These are phyloP conservation scores for Silurus meridionalis DNA, from an alignment of 2,113 vertebrate species.

Conservation along the genomic window DNA sequence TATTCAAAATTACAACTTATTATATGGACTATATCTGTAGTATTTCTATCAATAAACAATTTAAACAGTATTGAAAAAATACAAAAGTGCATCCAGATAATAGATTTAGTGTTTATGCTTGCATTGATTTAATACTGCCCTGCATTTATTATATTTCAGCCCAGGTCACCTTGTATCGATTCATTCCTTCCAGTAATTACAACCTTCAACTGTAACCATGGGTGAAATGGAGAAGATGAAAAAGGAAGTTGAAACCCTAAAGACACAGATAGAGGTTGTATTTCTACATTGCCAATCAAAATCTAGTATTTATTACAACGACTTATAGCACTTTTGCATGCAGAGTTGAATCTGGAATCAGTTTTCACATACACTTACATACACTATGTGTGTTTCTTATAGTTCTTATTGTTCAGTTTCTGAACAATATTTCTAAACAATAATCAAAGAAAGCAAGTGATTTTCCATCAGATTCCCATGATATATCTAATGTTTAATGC, in stretches of 20 bases:
- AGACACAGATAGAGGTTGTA: constrained; percentile 73
- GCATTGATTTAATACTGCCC: too few relatives aligned
- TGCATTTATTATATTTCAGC: too few relatives aligned
- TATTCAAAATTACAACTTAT: not conserved
- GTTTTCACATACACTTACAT: not conserved
- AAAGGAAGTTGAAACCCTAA: constrained; percentile 75
- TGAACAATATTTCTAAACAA: not conserved
- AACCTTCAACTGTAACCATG: constrained; percentile 62
- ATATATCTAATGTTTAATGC: not conserved
- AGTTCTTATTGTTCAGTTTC: not conserved
- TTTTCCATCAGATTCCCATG: not conserved
- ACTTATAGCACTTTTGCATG: not conserved
- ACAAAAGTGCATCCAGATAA: not conserved
- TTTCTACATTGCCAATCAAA: not conserved
- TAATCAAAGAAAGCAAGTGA: not conserved
- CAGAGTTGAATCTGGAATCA: not conserved
- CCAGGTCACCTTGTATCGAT: not conserved
- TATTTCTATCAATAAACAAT: not conserved
- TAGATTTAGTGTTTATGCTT: not conserved
- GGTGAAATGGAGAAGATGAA: constrained; percentile 75
- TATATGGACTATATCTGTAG: not conserved
- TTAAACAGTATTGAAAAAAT: not conserved
- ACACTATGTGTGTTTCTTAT: not conserved
- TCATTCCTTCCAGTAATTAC: constrained; percentile 54
- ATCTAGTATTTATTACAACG: not conserved